Base-by-base conservation (phyloP, 1,140 invertebrate species). In the Polypedilum vanderplanki region DNA sequence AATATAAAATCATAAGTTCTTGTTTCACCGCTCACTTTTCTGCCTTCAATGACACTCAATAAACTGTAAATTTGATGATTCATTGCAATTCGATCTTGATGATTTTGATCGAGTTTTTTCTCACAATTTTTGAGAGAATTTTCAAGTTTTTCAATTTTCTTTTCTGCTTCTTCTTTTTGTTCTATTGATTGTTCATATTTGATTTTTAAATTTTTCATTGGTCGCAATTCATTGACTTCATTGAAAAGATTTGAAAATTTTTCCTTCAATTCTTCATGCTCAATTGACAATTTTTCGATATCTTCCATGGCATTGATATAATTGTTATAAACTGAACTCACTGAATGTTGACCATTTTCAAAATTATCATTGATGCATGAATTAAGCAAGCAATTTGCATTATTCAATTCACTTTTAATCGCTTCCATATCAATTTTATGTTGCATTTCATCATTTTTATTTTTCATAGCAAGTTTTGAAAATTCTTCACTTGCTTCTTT, bases 291-390 rank as follows among this genome's bases (percentile, higher is more conserved):
- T 20, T 88, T 79, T 74, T 87, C 82, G 15, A 96, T 81, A 78
- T 92, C 89, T 79, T 96, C 92, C 20, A 87, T 86, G 0, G 88
- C 85, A 78, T 91, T 89, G 0, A 93, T 90, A 80, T 96, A 90
- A 79, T 95, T 88, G 7, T 89, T 91, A 83, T 97, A 97, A 75
- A 98, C 90, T 85, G 97, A 92, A 5, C 94, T 96, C 1, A 97
- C 83, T 24, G 93, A 93, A 84, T 95, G 89, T 20, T 94, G 93
- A 64, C 91, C 91, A 81, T 94, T 93, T 79, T 93, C 89, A 73
- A 88, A 77, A 76, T 85, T 86, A 84, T 91, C 90, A 82, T 90
- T 88, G 83, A 90, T 90, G 33, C 89, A 86, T 77, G 85, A 85
- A 81, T 90, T 88, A 12, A 96, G 77, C 41, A 96, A 82, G 74